These are phyloP conservation scores for Drosophila aldrichi DNA, from an alignment of 2,888 invertebrate species.

Conservation along the genomic window DNA sequence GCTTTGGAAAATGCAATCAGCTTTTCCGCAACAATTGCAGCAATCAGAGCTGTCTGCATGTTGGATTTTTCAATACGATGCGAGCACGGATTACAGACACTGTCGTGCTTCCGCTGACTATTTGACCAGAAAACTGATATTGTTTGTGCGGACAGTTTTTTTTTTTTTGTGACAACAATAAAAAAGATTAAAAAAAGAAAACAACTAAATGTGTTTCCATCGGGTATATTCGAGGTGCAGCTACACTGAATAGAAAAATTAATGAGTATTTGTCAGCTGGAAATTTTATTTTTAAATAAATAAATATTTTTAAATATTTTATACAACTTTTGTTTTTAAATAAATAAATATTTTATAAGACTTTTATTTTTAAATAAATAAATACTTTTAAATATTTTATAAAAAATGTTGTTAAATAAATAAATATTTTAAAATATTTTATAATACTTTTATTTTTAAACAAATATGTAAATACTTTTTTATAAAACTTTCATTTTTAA, in stretches of 20 bases:
- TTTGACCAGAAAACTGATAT: conserved; percentile 11
- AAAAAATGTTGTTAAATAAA: too few species aligned
- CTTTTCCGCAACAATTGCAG: conserved; percentile 6
- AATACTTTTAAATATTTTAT: too few species aligned
- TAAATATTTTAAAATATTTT: too few species aligned
- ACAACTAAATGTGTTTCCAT: background rate
- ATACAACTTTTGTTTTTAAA: too few species aligned
- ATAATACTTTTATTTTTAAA: too few species aligned
- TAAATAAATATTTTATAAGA: too few species aligned
- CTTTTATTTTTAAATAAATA: too few species aligned
- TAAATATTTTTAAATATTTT: too few species aligned
- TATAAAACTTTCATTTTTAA: too few species aligned
- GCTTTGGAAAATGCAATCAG: conserved; percentile 33
- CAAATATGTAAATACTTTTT: too few species aligned
- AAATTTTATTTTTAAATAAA: background rate
- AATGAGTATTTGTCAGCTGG: background rate
- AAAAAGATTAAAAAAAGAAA: background rate
- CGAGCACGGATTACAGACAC: conserved; percentile 8
- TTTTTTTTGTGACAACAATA: background rate
- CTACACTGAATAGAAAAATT: background rate
- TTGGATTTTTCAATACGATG: conserved; percentile 1
- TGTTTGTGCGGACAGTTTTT: background rate
- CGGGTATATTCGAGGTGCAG: too few species aligned
- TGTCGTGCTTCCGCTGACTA: conserved; percentile 7
- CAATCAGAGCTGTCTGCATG: background rate